These are phyloP conservation scores for Conger conger DNA, from an alignment of 2,113 vertebrate species.

Conservation along the genomic window DNA sequence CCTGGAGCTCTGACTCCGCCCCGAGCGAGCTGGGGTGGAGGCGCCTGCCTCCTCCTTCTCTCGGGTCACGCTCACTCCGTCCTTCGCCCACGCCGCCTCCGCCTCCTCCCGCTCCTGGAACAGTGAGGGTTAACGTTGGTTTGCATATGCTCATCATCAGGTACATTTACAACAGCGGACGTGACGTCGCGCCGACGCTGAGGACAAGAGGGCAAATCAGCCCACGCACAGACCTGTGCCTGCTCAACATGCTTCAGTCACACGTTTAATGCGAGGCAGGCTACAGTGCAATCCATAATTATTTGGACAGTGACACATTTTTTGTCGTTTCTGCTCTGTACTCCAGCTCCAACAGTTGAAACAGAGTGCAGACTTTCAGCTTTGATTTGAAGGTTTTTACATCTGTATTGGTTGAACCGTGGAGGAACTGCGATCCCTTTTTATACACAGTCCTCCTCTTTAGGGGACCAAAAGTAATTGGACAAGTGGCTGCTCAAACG, in stretches of 20 bases:
- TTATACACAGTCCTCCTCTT: too few species aligned
- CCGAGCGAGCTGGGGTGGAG: slow-evolving; percentile 43
- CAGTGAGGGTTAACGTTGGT: neutral
- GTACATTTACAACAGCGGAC: neutral
- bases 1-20: slow-evolving; percentile 58
- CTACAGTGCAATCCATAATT: too few species aligned
- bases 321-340: too few species aligned
- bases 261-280: too few species aligned
- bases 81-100: slow-evolving; percentile 61
- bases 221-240: neutral
- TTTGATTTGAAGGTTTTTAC: too few species aligned
- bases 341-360: too few species aligned
- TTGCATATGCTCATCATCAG: neutral
- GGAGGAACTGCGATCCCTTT: too few species aligned
- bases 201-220: neutral
- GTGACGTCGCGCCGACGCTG: neutral
- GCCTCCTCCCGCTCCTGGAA: slow-evolving; percentile 72
- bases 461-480: too few species aligned
- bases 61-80: slow-evolving; percentile 55
- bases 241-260: neutral
- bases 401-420: too few species aligned
- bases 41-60: slow-evolving; percentile 45
- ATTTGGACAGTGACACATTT: too few species aligned
- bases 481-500: too few species aligned
- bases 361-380: too few species aligned